Evolutionary conservation across 2,797 vertebrate genomes (phyloP), one percentile per base, ranked within the genome.

Genomic region (Ficedula albicollis): DNA sequence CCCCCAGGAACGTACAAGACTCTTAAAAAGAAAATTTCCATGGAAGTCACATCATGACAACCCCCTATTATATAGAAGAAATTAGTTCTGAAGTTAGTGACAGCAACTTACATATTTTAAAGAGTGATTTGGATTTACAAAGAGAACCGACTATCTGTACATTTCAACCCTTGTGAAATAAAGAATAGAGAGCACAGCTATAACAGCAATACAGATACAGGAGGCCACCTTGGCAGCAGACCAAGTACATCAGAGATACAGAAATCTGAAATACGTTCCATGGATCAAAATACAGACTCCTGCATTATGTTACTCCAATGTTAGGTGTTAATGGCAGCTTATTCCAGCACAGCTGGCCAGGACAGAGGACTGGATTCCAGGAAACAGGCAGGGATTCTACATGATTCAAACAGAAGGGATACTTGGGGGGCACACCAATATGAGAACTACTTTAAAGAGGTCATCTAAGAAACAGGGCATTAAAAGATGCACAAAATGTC

Each of bases 21-120:
- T 70, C 56, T 51, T 38, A 32, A 34, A 51, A 81, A 81, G 4
- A 22, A 74, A 63, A 30, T 21, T 81, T 68, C 51, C 36, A 59
- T 4, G 15, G n/a, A 80, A 64, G 49, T 32, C 49, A 39, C 38
- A 39, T 66, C 41, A 19, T 12, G 26, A 32, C 58, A 84, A 17
- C 0, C 0, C 15, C 23, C 14, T 2, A n/a, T 6, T 12, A 84
- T 6, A 73, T 2, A 10, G 22, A 77, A 77, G 56, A 34, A 15
- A 43, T 34, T 15, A 70, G 25, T 29, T 76, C 56, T 46, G 18
- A 69, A 88, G 21, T 30, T 52, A 48, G 30, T 11, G 48, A 64
- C 41, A 60, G 38, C 39, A 59, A 26, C 16, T 52, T 44, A 39
- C 4, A 55, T 21, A 14, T 78, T 87, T 55, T 29, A 46, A 41